Percentiles rank a stretch among this genome's conserved stretches.
Conservation (phyloP, 1,140 invertebrate species). For the Augochlora pura region DNA sequence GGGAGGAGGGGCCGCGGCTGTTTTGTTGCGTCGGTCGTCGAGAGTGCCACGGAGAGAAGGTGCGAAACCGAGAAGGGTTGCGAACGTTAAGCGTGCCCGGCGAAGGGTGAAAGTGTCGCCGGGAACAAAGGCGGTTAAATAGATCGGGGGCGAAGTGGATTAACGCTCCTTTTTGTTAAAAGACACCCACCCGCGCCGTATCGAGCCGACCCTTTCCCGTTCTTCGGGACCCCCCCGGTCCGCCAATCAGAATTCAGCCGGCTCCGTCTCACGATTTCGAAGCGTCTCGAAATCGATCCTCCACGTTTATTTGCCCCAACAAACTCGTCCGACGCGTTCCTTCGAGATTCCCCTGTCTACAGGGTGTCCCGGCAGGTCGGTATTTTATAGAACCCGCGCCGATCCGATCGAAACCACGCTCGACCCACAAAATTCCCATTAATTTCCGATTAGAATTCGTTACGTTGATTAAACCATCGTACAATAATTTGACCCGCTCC, state of each 20-base stretch:
- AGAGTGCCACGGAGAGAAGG: neutral
- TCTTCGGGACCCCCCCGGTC: conserved; percentile 11
- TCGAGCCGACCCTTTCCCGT: conserved; percentile 22
- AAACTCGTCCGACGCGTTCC: neutral
- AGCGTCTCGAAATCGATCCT: conserved; percentile 9
- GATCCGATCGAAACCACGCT: too few species aligned
- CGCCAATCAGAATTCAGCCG: neutral
- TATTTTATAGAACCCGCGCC: too few species aligned
- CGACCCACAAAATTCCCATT: too few species aligned
- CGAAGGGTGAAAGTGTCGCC: conserved; percentile 31
- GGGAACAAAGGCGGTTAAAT: conserved; percentile 57
- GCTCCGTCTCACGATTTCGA: conserved; percentile 19
- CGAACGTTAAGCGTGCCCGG: conserved; percentile 16
- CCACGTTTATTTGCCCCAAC: neutral
- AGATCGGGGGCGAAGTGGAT: conserved; percentile 53
- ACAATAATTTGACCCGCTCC: too few species aligned
- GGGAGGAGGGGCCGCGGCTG: too few species aligned
- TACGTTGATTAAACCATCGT: too few species aligned
- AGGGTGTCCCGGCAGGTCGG: too few species aligned
- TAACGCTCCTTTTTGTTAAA: conserved; percentile 41
- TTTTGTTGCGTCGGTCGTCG: neutral
- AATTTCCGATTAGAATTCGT: too few species aligned
- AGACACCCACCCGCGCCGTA: conserved; percentile 3
- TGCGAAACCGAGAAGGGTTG: neutral
- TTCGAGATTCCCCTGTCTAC: neutral